Conservation (phyloP, 1,140 invertebrate species). For the Mylabris phalerata region DNA sequence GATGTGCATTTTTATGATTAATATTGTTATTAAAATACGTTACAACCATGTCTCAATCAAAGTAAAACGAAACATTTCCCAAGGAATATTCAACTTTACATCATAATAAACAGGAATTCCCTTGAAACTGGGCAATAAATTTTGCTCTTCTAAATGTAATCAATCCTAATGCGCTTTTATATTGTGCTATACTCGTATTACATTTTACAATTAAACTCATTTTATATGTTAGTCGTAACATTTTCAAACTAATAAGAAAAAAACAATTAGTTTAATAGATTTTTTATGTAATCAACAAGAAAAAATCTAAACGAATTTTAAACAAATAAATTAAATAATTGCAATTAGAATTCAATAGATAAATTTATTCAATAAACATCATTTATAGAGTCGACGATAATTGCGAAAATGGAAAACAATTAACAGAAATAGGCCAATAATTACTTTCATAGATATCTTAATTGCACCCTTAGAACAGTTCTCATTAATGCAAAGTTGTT, state of each 20-base stretch:
- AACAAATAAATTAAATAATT: too few species aligned
- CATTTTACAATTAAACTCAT: too few species aligned
- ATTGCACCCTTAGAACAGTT: conserved; percentile 13
- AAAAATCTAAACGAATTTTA: too few species aligned
- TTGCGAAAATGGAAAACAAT: conserved; percentile 4
- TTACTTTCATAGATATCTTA: conserved; percentile 17
- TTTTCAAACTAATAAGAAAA: too few species aligned
- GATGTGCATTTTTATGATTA: too few species aligned
- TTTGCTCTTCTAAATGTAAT: conserved; percentile 16
- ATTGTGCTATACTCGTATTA: conserved; percentile 11
- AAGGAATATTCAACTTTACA: conserved; percentile 13
- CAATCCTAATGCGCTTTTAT: conserved; percentile 16
- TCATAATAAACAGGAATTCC: conserved; percentile 16
- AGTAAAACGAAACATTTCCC: conserved; percentile 1
- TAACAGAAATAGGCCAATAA: conserved; percentile 16
- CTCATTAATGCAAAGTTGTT: conserved; percentile 15
- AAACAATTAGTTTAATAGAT: too few species aligned
- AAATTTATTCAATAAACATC: too few species aligned
- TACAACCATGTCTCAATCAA: neutral
- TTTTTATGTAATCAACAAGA: too few species aligned
- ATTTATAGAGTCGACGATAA: too few species aligned
- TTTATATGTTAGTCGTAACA: too few species aligned
- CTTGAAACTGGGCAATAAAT: conserved; percentile 16
- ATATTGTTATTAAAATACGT: neutral
- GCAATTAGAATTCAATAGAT: too few species aligned